Conservation (phyloP, 2,888 invertebrate genomes). For the Pristionchus japonicus region DNA sequence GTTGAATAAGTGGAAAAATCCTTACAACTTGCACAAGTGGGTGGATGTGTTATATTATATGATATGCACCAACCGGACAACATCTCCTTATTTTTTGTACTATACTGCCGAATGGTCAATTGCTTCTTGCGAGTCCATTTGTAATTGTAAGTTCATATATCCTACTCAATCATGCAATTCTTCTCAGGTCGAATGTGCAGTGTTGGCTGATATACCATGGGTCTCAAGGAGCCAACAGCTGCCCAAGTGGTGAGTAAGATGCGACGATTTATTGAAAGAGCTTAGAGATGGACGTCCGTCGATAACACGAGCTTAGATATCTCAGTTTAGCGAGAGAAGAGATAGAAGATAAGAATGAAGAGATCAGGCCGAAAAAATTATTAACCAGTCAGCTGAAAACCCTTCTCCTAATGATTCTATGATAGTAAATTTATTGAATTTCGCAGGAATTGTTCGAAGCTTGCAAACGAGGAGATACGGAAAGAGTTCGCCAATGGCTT, state of each 20-base stretch:
- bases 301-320: not conserved
- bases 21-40: too few relatives aligned
- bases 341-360: not conserved
- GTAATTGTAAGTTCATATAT: not conserved
- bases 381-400: too few relatives aligned
- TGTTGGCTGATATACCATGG: slow-evolving; percentile 2
- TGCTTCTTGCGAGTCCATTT: not conserved
- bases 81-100: not conserved
- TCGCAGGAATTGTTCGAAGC: slow-evolving; percentile 66
- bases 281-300: not conserved
- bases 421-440: not conserved
- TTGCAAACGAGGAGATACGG: slow-evolving; percentile 65
- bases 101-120: not conserved
- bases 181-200: not conserved
- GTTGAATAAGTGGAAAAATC: too few relatives aligned
- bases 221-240: slow-evolving; percentile 44
- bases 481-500: slow-evolving; percentile 62
- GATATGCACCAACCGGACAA: not conserved
- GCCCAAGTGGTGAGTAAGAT: slow-evolving; percentile 39
- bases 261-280: not conserved
- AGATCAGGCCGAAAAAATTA: too few relatives aligned
- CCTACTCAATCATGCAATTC: too few relatives aligned
- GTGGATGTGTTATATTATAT: too few relatives aligned
- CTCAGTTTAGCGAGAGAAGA: not conserved
- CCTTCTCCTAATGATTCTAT: too few relatives aligned